Evolutionary conservation across 2,888 invertebrate species (phyloP).

Genomic region (Schrankia costaestrigalis): DNA sequence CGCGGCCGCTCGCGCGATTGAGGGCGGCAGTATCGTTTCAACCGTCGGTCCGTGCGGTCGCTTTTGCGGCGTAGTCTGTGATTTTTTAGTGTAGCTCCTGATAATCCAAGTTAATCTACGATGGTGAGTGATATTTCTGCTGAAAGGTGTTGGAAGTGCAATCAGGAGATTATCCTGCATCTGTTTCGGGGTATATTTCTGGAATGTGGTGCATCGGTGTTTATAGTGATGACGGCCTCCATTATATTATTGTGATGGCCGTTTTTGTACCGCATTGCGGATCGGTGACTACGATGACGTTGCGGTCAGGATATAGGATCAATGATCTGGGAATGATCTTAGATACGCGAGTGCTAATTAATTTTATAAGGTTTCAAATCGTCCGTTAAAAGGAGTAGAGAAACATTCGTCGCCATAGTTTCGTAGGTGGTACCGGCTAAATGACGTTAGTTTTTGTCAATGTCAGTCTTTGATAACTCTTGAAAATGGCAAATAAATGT

Average conservation of each 20-base stretch:
- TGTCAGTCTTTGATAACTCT: conserved; percentile 49
- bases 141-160: conserved; percentile 64
- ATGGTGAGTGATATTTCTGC: conserved; percentile 79
- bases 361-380: conserved; percentile 30
- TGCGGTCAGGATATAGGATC: conserved; percentile 32
- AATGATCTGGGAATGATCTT: conserved; percentile 24
- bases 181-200: conserved; percentile 65
- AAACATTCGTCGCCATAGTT: conserved; percentile 70
- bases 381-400: conserved; percentile 49
- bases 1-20: conserved; percentile 77
- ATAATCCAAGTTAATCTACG: conserved; percentile 81
- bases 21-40: conserved; percentile 82
- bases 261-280: conserved; percentile 81
- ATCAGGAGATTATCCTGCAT: conserved; percentile 50
- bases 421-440: conserved; percentile 65
- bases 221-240: conserved; percentile 79
- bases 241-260: conserved; percentile 80
- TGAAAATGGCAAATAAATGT: conserved; percentile 43
- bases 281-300: conserved; percentile 49
- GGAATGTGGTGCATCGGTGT: conserved; percentile 72
- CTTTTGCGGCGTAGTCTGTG: conserved; percentile 80
- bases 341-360: conserved; percentile 29
- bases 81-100: conserved; percentile 82
- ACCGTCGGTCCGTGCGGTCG: conserved; percentile 79
- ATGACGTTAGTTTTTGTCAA: conserved; percentile 54